A percentile compares a stretch with the other conserved stretches of the same genome.
phyloP scores from a whole-genome alignment of 2,113 vertebrate genomes.

The Nycticebus coucang region DNA sequence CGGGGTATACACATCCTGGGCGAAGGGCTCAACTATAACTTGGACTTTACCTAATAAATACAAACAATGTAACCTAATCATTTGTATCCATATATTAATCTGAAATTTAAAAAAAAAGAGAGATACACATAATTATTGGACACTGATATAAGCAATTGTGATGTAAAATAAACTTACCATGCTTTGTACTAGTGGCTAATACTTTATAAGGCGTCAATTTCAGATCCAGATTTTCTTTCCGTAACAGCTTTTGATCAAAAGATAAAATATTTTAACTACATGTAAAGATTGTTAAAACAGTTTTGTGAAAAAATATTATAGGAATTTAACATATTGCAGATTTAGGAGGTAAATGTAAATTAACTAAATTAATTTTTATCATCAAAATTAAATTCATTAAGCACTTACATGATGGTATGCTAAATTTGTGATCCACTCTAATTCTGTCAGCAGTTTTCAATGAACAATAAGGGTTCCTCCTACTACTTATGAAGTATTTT shows the following conservation, averaged over 20 bases:
- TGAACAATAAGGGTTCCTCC: neutral
- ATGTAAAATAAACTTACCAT: constrained; percentile 86
- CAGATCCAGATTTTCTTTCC: constrained; percentile 98
- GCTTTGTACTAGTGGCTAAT: constrained; percentile 98
- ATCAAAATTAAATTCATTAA: constrained; percentile 23
- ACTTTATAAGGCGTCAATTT: constrained; percentile 99
- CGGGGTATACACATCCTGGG: too few species aligned
- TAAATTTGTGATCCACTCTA: neutral
- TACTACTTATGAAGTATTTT: neutral
- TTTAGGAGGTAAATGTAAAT: neutral
- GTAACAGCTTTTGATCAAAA: constrained; percentile 88
- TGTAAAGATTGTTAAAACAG: neutral
- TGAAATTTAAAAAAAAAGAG: too few species aligned
- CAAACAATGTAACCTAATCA: too few species aligned
- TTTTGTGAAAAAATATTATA: neutral
- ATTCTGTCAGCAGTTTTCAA: neutral
- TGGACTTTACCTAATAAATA: too few species aligned
- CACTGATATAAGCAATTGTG: neutral
- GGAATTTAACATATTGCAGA: neutral
- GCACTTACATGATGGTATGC: neutral
- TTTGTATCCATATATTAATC: too few species aligned
- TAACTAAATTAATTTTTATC: neutral
- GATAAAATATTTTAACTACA: constrained; percentile 50
- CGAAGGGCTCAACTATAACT: too few species aligned
- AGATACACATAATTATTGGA: neutral